phyloP scores from a whole-genome alignment of 1,140 invertebrate genomes.

The Macrotrachela quadricornifera region DNA sequence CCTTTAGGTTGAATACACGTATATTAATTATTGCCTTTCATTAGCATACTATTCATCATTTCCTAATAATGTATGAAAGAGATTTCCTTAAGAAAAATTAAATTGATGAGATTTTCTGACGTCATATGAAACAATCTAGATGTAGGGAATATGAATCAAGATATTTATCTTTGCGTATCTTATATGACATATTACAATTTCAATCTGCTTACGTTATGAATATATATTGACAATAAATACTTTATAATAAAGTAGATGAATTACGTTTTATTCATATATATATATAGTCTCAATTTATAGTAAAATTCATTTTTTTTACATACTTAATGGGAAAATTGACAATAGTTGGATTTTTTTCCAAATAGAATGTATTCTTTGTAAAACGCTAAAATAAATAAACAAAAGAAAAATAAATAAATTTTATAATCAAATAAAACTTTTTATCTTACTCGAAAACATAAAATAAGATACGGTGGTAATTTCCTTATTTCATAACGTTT shows the following conservation, averaged over 20 bases:
- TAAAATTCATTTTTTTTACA: conserved; percentile 28
- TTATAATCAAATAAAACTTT: background rate
- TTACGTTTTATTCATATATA: too few relatives aligned
- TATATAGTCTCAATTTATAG: too few relatives aligned
- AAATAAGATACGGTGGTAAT: conserved; percentile 83
- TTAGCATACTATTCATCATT: too few relatives aligned
- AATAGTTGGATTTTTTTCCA: conserved; percentile 98
- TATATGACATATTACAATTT: too few relatives aligned
- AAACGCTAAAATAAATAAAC: conserved; percentile 58
- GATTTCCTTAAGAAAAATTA: too few relatives aligned
- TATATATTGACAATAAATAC: conserved; percentile 1
- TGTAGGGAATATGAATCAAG: too few relatives aligned
- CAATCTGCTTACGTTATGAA: background rate
- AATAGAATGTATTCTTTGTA: conserved; percentile 93
- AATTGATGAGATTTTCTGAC: too few relatives aligned
- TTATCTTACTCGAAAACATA: conserved; percentile 61
- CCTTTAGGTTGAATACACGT: too few relatives aligned
- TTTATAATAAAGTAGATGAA: background rate
- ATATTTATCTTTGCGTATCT: too few relatives aligned
- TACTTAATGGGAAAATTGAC: conserved; percentile 97
- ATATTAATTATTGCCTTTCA: too few relatives aligned
- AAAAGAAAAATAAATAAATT: conserved; percentile 12
- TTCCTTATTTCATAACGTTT: conserved; percentile 85
- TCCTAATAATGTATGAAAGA: too few relatives aligned
- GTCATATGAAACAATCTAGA: too few relatives aligned